Evolutionary conservation across 2,797 vertebrate species (phyloP).

Genomic region (Enteromius viviparus): DNA sequence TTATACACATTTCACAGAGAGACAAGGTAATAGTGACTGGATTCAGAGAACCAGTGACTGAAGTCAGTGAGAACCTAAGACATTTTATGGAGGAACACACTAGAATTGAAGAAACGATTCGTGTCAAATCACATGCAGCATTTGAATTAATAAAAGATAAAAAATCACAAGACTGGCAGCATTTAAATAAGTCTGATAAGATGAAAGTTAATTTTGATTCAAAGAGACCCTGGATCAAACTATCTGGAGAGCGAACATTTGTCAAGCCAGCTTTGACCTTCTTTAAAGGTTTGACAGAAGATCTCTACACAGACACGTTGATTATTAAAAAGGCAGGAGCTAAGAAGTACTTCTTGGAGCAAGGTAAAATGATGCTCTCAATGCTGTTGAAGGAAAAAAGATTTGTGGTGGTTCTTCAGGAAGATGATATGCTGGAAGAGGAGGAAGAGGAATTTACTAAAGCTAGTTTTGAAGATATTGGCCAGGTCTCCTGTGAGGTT

Average conservation of each 20-base stretch:
- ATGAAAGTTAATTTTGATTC: slow-evolving; percentile 68
- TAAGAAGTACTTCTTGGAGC: slow-evolving; percentile 77
- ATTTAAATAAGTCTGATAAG: slow-evolving; percentile 56
- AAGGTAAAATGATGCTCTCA: slow-evolving; percentile 55
- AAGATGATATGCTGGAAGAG: slow-evolving; percentile 56
- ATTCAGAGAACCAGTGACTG: slow-evolving; percentile 70
- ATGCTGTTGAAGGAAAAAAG: slow-evolving; percentile 62
- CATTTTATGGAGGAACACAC: slow-evolving; percentile 75
- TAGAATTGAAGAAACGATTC: slow-evolving; percentile 66
- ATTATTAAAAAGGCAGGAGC: slow-evolving; percentile 82
- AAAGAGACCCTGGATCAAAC: slow-evolving; percentile 65
- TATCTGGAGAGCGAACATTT: slow-evolving; percentile 75
- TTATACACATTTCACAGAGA: slow-evolving; percentile 54
- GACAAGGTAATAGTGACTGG: slow-evolving; percentile 75
- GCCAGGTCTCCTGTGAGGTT: slow-evolving; percentile 55
- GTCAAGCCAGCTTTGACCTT: slow-evolving; percentile 63
- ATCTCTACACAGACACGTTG: slow-evolving; percentile 67
- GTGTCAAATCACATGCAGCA: slow-evolving; percentile 62
- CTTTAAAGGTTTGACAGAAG: slow-evolving; percentile 60
- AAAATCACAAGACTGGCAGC: slow-evolving; percentile 60
- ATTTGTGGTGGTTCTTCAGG: slow-evolving; percentile 78
- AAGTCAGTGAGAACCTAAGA: slow-evolving; percentile 65
- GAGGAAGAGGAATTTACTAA: slow-evolving; percentile 42
- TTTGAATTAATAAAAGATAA: slow-evolving; percentile 75
- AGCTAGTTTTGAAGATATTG: neutral